Percentiles rank a stretch among this genome's conserved stretches.
Evolutionary conservation across 2,797 vertebrate genomes (phyloP).

Genomic region (Notamacropus eugenii): DNA sequence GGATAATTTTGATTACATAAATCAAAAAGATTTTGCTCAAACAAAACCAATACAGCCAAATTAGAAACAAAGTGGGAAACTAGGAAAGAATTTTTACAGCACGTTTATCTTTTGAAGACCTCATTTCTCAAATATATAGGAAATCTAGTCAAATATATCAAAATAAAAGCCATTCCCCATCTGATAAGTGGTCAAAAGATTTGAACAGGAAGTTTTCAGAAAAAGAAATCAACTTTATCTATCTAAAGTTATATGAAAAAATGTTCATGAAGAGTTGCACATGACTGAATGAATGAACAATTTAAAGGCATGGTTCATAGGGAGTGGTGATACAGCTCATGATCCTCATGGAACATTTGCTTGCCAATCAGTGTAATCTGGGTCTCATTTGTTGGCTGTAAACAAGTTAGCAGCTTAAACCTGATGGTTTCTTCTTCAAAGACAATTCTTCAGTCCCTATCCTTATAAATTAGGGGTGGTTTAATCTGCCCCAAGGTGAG

Average conservation of each 20-base stretch:
- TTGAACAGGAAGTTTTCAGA: not conserved
- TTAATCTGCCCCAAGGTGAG: too few species aligned
- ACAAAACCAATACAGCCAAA: not conserved
- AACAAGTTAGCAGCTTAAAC: too few species aligned
- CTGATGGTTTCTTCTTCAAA: too few species aligned
- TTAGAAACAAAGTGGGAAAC: not conserved
- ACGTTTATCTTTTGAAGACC: not conserved
- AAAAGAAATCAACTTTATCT: not conserved
- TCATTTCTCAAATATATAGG: not conserved
- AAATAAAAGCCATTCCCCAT: not conserved
- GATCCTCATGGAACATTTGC: too few species aligned
- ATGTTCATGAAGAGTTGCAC: not conserved
- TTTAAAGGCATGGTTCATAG: slow-evolving; percentile 9
- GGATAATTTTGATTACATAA: not conserved
- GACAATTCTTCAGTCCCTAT: too few species aligned
- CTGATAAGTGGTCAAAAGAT: not conserved
- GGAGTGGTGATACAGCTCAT: not conserved
- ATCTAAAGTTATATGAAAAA: not conserved
- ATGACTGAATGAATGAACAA: too few species aligned
- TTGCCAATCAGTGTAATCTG: too few species aligned
- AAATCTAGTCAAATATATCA: not conserved
- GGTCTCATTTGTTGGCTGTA: too few species aligned
- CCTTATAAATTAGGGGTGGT: too few species aligned
- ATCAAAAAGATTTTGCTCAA: not conserved
- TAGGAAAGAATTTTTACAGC: not conserved